These are phyloP conservation scores for Cuniculus paca DNA, from an alignment of 2,797 vertebrate species.

Conservation along the genomic window DNA sequence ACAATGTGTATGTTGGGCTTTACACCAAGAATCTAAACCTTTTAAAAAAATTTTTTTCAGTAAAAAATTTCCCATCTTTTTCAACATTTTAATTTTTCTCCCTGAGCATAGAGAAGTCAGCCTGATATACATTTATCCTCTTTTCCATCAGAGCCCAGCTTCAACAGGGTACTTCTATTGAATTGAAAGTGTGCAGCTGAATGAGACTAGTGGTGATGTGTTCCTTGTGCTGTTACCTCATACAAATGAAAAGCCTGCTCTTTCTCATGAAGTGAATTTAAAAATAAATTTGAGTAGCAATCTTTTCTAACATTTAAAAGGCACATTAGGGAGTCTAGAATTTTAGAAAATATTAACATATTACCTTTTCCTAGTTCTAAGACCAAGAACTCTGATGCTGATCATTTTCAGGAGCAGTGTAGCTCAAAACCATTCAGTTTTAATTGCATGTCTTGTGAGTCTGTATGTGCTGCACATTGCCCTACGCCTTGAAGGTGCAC, in stretches of 20 bases:
- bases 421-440: not conserved
- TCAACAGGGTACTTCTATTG: conserved; percentile 26
- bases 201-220: not conserved
- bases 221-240: not conserved
- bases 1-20: not conserved
- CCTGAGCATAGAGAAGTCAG: not conserved
- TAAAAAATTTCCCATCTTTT: conserved; percentile 51
- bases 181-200: conserved; percentile 25
- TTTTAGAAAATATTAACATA: conserved; percentile 51
- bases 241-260: conserved; percentile 48
- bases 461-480: not conserved
- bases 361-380: conserved; percentile 65
- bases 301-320: conserved; percentile 50
- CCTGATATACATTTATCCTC: conserved; percentile 38
- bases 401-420: not conserved
- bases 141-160: not conserved
- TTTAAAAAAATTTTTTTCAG: conserved; percentile 55
- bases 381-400: not conserved
- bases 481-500: not conserved
- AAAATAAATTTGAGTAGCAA: conserved; percentile 61
- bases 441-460: not conserved
- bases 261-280: conserved; percentile 49
- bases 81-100: conserved; percentile 55
- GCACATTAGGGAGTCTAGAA: conserved; percentile 19
- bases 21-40: conserved; percentile 21